These are phyloP conservation scores for Philereme vetulata DNA, from an alignment of 2,888 invertebrate genomes.

Conservation along the genomic window DNA sequence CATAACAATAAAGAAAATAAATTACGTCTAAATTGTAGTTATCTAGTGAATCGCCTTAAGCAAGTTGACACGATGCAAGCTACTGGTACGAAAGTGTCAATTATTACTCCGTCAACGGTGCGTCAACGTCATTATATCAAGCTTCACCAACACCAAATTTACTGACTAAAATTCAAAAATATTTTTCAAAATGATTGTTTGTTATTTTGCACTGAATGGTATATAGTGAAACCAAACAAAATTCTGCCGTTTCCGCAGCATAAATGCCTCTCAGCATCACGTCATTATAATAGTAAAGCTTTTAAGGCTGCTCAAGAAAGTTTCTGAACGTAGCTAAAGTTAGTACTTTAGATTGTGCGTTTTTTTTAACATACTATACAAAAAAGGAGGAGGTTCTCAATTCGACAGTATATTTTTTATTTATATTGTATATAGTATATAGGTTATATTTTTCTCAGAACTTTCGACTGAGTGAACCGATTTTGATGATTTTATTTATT, in stretches of 20 bases:
- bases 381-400: too few species aligned
- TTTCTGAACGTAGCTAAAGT: constrained; percentile 54
- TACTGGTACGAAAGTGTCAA: neutral
- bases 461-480: too few species aligned
- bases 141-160: neutral
- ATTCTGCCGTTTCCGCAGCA: constrained; percentile 43
- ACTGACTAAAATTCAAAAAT: neutral
- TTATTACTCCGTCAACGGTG: neutral
- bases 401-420: too few species aligned
- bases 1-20: too few species aligned
- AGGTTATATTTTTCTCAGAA: too few species aligned
- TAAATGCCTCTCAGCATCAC: constrained; percentile 52
- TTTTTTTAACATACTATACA: too few species aligned
- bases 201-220: constrained; percentile 12
- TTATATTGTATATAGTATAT: too few species aligned
- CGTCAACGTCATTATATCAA: neutral
- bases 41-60: neutral
- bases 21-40: too few species aligned
- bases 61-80: neutral
- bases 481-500: too few species aligned
- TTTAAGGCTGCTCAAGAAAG: constrained; percentile 51
- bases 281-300: constrained; percentile 57
- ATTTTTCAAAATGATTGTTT: neutral
- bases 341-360: constrained; percentile 47
- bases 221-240: constrained; percentile 36